Conservation (phyloP, 2,888 invertebrate species). For the Lordiphosa andalusiaca region DNA sequence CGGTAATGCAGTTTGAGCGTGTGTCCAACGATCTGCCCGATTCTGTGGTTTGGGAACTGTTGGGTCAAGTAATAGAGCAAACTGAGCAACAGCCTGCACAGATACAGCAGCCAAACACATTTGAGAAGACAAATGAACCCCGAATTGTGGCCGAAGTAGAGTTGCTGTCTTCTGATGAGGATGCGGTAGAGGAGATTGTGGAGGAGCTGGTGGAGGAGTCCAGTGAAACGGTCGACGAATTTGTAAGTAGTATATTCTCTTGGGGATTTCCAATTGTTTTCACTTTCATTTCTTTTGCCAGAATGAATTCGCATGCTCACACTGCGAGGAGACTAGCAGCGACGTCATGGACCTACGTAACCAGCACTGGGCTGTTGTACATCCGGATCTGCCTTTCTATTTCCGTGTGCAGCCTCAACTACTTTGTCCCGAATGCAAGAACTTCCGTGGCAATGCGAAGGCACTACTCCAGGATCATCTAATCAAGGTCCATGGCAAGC, state of each 20-base stretch:
- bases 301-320: slow-evolving; percentile 60
- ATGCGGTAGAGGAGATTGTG: neutral
- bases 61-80: slow-evolving; percentile 83
- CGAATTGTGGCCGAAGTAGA: slow-evolving; percentile 24
- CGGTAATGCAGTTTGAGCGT: slow-evolving; percentile 80
- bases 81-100: neutral
- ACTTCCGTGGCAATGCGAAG: slow-evolving; percentile 52
- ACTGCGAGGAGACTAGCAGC: slow-evolving; percentile 53
- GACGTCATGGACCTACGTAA: slow-evolving; percentile 48
- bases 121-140: neutral
- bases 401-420: slow-evolving; percentile 62
- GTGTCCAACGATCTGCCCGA: slow-evolving; percentile 37
- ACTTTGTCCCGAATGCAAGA: slow-evolving; percentile 64
- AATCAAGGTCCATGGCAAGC: slow-evolving; percentile 56
- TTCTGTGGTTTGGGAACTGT: slow-evolving; percentile 75
- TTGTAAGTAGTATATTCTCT: too few species aligned
- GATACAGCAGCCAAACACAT: neutral
- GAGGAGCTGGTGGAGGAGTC: slow-evolving; percentile 9
- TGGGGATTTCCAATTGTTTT: neutral
- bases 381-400: slow-evolving; percentile 63
- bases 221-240: neutral
- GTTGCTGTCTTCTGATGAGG: slow-evolving; percentile 35
- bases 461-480: slow-evolving; percentile 54
- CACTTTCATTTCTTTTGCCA: slow-evolving; percentile 4
- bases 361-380: slow-evolving; percentile 55